Evolutionary conservation across 30 jellyfish, hydroid and myxozoan species (phyloP).

Genomic region (Cassiopea andromeda): DNA sequence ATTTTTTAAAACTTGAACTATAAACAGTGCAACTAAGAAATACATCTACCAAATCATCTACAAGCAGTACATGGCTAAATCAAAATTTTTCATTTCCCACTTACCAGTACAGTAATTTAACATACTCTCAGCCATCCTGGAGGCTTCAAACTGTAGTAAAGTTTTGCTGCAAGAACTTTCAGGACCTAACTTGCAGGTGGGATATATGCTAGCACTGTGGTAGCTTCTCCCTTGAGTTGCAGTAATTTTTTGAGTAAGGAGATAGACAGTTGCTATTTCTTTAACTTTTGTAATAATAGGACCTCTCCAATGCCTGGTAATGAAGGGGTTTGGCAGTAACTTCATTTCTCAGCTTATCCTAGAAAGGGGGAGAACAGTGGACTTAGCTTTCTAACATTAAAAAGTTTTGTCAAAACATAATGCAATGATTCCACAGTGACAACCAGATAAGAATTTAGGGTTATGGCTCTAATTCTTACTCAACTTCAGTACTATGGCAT

Average conservation of each 20-base stretch:
- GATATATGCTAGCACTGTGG: neutral
- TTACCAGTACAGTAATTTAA: neutral
- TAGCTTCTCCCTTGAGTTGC: neutral
- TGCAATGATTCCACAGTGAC: neutral
- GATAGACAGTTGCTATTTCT: neutral
- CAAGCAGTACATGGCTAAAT: neutral
- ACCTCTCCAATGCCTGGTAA: slow-evolving; percentile 15
- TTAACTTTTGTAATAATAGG: neutral
- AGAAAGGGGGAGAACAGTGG: slow-evolving; percentile 18
- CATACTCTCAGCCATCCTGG: neutral
- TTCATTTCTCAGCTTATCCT: slow-evolving; percentile 33
- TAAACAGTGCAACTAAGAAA: neutral
- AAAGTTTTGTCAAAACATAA: neutral
- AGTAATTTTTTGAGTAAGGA: neutral
- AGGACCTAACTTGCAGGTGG: neutral
- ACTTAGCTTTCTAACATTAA: neutral
- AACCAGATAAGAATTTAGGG: no score
- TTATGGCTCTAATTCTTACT: no score
- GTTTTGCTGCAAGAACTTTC: neutral
- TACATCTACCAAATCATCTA: no score
- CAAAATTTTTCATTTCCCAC: neutral
- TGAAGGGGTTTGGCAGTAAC: slow-evolving; percentile 1
- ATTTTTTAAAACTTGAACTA: neutral
- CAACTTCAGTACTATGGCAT: no score
- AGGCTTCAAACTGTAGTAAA: neutral